Evolutionary conservation across 2,888 invertebrate genomes (phyloP), one percentile per base, ranked within the genome.

Genomic region (Cheilosia variabilis): DNA sequence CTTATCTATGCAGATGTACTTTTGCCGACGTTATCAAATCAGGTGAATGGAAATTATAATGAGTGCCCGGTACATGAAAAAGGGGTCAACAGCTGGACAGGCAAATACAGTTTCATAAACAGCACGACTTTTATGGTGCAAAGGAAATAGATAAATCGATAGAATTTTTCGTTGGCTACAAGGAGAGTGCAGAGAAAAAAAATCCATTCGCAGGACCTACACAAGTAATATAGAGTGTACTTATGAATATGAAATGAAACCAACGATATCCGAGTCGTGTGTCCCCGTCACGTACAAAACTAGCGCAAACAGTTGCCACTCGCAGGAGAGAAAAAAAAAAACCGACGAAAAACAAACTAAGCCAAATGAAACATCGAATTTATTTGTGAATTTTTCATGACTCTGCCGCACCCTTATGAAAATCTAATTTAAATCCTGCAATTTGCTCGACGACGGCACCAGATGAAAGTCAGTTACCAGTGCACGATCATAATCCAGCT

Each of bases 161-260:
- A 68, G 19, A 41, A 37, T 55, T 50, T 9, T 41, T 9, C 27
- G 24, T 13, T 13, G 13, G 37, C 37, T 37, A 37, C 4, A 10
- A 15, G 41, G 27, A 6, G 1, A 17, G 13, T 19, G 60, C 4
- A 27, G 19, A 31, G 7, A 63, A 24, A 15, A 31, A 75, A 52
- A 57, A 43, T 71, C 58, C 71, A 73, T 77, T 65, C 65, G 57
- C 81, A 82, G 68, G 37, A 71, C 69, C 63, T 47, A 71, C 71
- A 47, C 66, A 58, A 41, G 60, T 66, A 77, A 66, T 71, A 60
- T 41, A 66, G 60, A 66, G 60, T 71, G 15, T 72, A 62, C 72
- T 72, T 83, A 78, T 83, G 78, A 83, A 83, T 83, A 62, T 78
- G n/a, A 83, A 83, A 83, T 78, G 71, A 13, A 37, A 45, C 71